Percentiles rank a stretch among this genome's conserved stretches.
Conservation (phyloP, 2,888 invertebrate genomes). For the Napeogenes inachia region DNA sequence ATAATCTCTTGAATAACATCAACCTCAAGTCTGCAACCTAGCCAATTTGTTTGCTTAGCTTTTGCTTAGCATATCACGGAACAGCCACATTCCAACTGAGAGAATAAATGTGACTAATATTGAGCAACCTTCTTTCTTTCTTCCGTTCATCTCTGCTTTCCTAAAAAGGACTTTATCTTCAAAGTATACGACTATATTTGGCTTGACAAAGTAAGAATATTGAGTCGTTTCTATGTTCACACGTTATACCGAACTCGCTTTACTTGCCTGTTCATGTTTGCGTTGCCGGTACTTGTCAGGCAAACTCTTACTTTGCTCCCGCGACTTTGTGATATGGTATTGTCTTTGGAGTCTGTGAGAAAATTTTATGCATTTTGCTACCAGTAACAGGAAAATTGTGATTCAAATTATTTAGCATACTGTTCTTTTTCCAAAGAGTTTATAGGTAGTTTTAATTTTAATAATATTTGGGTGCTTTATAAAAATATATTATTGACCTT, state of each 20-base stretch:
- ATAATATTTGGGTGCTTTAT: too few relatives aligned
- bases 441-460: neutral
- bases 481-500: too few relatives aligned
- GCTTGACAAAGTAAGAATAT: constrained; percentile 12
- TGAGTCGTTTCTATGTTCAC: constrained; percentile 32
- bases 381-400: constrained; percentile 25
- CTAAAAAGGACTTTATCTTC: constrained; percentile 12
- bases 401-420: neutral
- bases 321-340: constrained; percentile 63
- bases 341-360: constrained; percentile 63
- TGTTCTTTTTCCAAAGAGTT: neutral
- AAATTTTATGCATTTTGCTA: constrained; percentile 54
- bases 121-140: constrained; percentile 50
- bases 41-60: constrained; percentile 70
- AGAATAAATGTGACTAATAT: constrained; percentile 55
- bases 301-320: constrained; percentile 65
- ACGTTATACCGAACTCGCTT: constrained; percentile 48
- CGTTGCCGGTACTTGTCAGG: constrained; percentile 65
- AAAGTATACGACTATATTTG: constrained; percentile 10
- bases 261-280: constrained; percentile 60
- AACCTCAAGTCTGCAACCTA: constrained; percentile 30
- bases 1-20: constrained; percentile 30
- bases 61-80: constrained; percentile 70
- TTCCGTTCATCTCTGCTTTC: constrained; percentile 11
- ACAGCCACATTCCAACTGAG: constrained; percentile 61